These are phyloP conservation scores for Formica aserva DNA, from an alignment of 2,888 invertebrate genomes.

Conservation along the genomic window DNA sequence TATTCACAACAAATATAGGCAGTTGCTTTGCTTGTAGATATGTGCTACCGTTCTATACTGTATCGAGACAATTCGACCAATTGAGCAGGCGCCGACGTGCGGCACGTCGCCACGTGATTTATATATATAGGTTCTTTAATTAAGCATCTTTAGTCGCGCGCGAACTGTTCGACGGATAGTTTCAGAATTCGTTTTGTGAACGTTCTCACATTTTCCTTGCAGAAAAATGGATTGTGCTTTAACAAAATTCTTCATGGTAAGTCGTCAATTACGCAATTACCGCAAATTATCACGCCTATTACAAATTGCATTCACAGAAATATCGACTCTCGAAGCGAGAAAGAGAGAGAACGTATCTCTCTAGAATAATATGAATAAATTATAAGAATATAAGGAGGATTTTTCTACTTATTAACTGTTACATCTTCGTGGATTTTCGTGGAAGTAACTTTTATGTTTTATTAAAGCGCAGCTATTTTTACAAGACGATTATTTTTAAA, in stretches of 20 bases:
- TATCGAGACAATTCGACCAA: slow-evolving; percentile 64
- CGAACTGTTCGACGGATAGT: slow-evolving; percentile 40
- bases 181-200: slow-evolving; percentile 6
- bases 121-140: slow-evolving; percentile 65
- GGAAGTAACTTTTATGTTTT: slow-evolving; percentile 4
- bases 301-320: neutral
- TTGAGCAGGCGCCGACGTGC: slow-evolving; percentile 59
- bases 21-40: slow-evolving; percentile 2
- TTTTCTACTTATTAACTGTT: neutral
- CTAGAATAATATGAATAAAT: neutral
- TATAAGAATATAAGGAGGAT: neutral
- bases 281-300: neutral
- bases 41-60: slow-evolving; percentile 19
- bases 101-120: slow-evolving; percentile 38
- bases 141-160: slow-evolving; percentile 58
- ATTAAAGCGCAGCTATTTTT: neutral
- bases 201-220: neutral
- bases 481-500: neutral
- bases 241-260: slow-evolving; percentile 62
- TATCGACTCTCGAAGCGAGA: neutral
- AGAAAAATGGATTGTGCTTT: slow-evolving; percentile 66
- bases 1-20: slow-evolving; percentile 21
- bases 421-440: neutral
- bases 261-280: neutral
- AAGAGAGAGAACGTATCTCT: too few relatives aligned